Evolutionary conservation across 2,888 invertebrate genomes (phyloP).

Genomic region (Watsonalla cultraria): DNA sequence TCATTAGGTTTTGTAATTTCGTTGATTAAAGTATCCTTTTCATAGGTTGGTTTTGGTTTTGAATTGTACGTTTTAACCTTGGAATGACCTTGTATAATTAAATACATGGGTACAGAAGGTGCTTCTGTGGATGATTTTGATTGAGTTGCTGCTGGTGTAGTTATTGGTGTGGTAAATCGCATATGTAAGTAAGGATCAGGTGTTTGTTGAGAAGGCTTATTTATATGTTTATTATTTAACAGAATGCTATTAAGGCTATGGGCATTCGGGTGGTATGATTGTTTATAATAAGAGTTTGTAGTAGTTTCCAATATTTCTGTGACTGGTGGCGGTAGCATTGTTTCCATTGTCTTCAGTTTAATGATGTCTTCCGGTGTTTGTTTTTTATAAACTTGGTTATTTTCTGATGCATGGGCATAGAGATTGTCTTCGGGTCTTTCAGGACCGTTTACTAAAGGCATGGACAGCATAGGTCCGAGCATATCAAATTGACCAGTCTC

Average conservation of each 20-base stretch:
- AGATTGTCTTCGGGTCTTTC: slow-evolving; percentile 64
- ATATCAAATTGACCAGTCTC: slow-evolving; percentile 54
- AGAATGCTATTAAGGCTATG: slow-evolving; percentile 32
- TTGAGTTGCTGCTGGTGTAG: slow-evolving; percentile 67
- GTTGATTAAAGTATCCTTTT: slow-evolving; percentile 56
- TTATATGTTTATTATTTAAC: background rate
- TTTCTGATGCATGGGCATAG: slow-evolving; percentile 66
- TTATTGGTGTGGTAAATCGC: slow-evolving; percentile 70
- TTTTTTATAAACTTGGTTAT: slow-evolving; percentile 59
- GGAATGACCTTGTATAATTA: slow-evolving; percentile 91
- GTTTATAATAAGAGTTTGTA: slow-evolving; percentile 24
- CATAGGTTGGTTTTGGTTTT: slow-evolving; percentile 61
- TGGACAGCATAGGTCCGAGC: slow-evolving; percentile 67
- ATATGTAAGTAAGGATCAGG: slow-evolving; percentile 67
- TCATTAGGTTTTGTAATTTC: slow-evolving; percentile 74
- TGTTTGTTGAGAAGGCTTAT: slow-evolving; percentile 32
- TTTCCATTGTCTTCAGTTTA: slow-evolving; percentile 77
- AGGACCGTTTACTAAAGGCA: slow-evolving; percentile 63
- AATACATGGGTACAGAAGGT: slow-evolving; percentile 82
- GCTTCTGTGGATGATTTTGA: slow-evolving; percentile 58
- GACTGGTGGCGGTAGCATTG: slow-evolving; percentile 79
- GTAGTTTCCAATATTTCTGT: slow-evolving; percentile 37
- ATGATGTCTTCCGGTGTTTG: slow-evolving; percentile 36
- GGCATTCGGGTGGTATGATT: slow-evolving; percentile 41
- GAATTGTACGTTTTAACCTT: slow-evolving; percentile 91